Evolutionary conservation across 2,113 vertebrate genomes (phyloP).

Genomic region (Leucopsar rothschildi): DNA sequence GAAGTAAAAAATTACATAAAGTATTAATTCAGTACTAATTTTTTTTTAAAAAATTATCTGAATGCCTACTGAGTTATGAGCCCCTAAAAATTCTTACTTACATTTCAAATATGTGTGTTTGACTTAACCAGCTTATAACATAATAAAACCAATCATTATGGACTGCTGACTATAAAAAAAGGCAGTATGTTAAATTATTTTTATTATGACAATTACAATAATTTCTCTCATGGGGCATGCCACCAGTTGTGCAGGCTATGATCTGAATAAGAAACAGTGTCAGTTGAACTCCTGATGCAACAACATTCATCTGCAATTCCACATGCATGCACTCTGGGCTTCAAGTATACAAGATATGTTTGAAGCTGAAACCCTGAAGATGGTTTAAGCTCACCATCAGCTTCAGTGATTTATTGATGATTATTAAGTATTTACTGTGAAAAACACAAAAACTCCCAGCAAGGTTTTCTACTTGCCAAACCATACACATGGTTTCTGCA

Average conservation of each 20-base stretch:
- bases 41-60: background rate
- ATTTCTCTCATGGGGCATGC: background rate
- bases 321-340: background rate
- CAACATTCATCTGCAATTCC: background rate
- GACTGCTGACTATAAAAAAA: background rate
- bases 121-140: background rate
- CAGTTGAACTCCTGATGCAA: background rate
- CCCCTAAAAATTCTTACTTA: conserved; percentile 7
- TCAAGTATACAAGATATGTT: background rate
- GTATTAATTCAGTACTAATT: background rate
- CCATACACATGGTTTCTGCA: background rate
- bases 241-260: background rate
- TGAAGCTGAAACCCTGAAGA: background rate
- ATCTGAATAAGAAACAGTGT: background rate
- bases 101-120: conserved; percentile 5
- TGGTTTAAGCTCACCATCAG: background rate
- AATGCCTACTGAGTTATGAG: background rate
- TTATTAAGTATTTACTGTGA: background rate
- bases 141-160: background rate
- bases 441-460: background rate
- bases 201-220: background rate
- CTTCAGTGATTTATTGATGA: background rate
- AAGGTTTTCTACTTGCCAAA: background rate
- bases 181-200: background rate
- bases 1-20: background rate